A percentile compares a stretch with the other conserved stretches of the same genome.
Evolutionary conservation across 2,888 invertebrate species (phyloP).

Genomic region (Cantharis lateralis): DNA sequence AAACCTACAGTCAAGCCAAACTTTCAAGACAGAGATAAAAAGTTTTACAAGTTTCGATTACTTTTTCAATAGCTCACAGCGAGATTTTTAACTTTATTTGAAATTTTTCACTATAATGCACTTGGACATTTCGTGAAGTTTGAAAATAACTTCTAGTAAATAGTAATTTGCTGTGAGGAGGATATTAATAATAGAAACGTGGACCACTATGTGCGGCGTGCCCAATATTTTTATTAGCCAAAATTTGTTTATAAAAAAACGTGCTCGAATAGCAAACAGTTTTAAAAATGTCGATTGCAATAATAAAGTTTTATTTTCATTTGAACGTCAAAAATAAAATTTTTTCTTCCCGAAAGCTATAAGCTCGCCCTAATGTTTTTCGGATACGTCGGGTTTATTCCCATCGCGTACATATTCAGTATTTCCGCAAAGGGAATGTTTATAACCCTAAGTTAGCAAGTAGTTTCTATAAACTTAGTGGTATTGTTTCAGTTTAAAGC

Average conservation of each 20-base stretch:
- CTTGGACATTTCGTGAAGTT: not conserved
- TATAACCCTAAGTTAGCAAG: not conserved
- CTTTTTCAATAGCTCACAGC: not conserved
- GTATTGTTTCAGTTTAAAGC: not conserved
- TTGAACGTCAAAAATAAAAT: not conserved
- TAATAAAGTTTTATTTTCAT: not conserved
- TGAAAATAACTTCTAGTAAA: not conserved
- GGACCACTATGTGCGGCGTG: not conserved
- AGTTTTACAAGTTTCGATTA: not conserved
- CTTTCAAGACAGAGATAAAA: not conserved
- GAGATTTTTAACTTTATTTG: not conserved
- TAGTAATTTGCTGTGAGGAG: not conserved
- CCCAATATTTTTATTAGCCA: not conserved
- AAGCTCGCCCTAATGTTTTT: constrained; percentile 1
- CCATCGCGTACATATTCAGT: not conserved
- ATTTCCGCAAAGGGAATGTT: constrained; percentile 1
- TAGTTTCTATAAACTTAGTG: not conserved
- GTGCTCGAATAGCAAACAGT: not conserved
- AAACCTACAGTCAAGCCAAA: not conserved
- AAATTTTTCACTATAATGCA: not conserved
- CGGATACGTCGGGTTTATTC: not conserved
- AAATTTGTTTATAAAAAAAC: not conserved
- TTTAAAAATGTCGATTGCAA: not conserved
- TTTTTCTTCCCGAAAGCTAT: not conserved
- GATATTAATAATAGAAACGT: not conserved